These are phyloP conservation scores for Phthorimaea operculella DNA, from an alignment of 1,140 invertebrate species.

Conservation along the genomic window DNA sequence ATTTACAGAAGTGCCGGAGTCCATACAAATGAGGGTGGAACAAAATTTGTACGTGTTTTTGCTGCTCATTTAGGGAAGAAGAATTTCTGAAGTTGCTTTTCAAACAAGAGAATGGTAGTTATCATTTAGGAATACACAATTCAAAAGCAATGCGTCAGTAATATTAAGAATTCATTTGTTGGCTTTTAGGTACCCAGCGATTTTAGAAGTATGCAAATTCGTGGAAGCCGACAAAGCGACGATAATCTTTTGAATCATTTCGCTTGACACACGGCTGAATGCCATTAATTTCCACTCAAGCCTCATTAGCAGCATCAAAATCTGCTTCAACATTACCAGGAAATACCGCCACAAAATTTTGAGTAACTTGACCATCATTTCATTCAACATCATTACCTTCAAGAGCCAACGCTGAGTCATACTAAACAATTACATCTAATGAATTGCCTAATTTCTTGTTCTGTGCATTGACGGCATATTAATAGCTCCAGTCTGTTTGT, in stretches of 20 bases:
- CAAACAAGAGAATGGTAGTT: too few relatives aligned
- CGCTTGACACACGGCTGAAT: background rate
- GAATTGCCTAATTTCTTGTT: constrained; percentile 52
- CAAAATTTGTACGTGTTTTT: background rate
- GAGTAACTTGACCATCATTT: background rate
- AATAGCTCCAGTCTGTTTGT: constrained; percentile 19
- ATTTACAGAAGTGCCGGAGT: constrained; percentile 26
- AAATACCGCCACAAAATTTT: constrained; percentile 11
- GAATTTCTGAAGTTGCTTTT: background rate
- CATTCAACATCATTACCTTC: constrained; percentile 9
- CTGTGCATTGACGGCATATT: constrained; percentile 29
- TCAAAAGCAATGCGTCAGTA: too few relatives aligned
- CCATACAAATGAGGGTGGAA: constrained; percentile 39
- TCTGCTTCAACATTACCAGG: constrained; percentile 4
- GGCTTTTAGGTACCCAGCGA: too few relatives aligned
- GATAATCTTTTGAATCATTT: too few relatives aligned
- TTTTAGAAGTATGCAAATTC: too few relatives aligned
- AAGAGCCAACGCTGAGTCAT: constrained; percentile 38
- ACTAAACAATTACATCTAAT: constrained; percentile 51
- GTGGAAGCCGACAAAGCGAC: too few relatives aligned
- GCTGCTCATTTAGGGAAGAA: background rate
- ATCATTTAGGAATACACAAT: too few relatives aligned
- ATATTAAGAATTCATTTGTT: too few relatives aligned
- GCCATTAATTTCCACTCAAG: constrained; percentile 1
- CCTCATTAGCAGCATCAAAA: background rate